Evolutionary conservation across 2,113 vertebrate genomes (phyloP).

Genomic region (Phyllostomus discolor): DNA sequence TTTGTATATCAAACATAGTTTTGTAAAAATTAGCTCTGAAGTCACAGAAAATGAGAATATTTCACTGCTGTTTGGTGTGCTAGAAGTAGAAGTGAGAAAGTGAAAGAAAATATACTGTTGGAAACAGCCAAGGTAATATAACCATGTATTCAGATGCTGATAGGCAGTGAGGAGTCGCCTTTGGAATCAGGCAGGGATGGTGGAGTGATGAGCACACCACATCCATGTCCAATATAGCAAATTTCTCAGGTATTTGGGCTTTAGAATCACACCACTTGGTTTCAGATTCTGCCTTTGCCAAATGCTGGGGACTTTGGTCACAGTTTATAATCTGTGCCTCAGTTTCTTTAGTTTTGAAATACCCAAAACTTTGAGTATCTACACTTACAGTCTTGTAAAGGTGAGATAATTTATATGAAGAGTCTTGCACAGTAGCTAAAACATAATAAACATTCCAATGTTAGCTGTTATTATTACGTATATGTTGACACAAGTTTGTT

Average conservation of each 20-base stretch:
- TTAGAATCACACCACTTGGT: not conserved
- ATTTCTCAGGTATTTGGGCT: not conserved
- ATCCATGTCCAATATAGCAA: not conserved
- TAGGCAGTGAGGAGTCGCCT: not conserved
- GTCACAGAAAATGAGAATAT: not conserved
- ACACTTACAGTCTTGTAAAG: not conserved
- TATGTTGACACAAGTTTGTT: not conserved
- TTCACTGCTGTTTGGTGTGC: not conserved
- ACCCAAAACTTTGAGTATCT: not conserved
- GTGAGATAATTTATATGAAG: not conserved
- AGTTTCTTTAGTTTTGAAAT: not conserved
- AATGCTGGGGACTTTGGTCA: not conserved
- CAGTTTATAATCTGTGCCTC: not conserved
- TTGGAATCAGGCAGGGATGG: not conserved
- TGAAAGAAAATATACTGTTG: not conserved
- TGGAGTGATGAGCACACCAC: not conserved
- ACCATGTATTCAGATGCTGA: not conserved
- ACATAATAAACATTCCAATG: not conserved
- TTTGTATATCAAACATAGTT: not conserved
- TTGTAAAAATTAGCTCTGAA: not conserved
- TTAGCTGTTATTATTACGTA: not conserved
- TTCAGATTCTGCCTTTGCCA: constrained; percentile 3
- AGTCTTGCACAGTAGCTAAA: not conserved
- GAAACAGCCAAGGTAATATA: not conserved
- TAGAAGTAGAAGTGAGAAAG: not conserved